Conservation (phyloP, 2,113 vertebrate genomes). For the Sander vitreus region DNA sequence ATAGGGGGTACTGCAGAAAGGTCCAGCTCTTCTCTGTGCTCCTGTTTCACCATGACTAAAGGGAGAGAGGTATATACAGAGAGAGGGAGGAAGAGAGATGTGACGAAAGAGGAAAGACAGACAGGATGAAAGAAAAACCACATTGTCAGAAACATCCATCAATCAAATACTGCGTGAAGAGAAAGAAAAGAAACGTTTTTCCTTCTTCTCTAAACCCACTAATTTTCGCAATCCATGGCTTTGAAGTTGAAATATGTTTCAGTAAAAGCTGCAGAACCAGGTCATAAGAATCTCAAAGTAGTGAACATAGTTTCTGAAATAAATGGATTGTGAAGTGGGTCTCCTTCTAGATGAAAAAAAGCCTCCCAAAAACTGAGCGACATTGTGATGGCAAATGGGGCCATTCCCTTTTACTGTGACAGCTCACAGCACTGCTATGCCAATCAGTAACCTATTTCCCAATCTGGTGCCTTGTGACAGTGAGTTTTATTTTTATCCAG, state of each 20-base stretch:
- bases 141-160: constrained; percentile 10
- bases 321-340: constrained; percentile 31
- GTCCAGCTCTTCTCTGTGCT: constrained; percentile 94
- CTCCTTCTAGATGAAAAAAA: constrained; percentile 37
- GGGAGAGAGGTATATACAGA: constrained; percentile 35
- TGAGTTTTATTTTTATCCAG: constrained; percentile 84
- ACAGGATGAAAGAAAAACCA: constrained; percentile 17
- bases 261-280: constrained; percentile 11
- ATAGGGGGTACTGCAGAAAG: constrained; percentile 86
- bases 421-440: constrained; percentile 68
- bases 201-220: constrained; percentile 10
- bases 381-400: constrained; percentile 68
- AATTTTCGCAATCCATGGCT: neutral
- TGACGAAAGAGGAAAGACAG: constrained; percentile 22
- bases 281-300: constrained; percentile 1
- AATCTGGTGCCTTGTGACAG: constrained; percentile 84
- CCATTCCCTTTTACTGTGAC: constrained; percentile 66
- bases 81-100: constrained; percentile 26
- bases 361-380: constrained; percentile 20
- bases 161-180: neutral
- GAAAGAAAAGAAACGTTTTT: constrained; percentile 15
- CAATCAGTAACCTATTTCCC: constrained; percentile 85
- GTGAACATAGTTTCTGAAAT: neutral
- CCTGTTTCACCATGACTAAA: constrained; percentile 95
- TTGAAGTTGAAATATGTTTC: constrained; percentile 2